phyloP scores from a whole-genome alignment of 2,113 vertebrate species.

The Zapus hudsonius region DNA sequence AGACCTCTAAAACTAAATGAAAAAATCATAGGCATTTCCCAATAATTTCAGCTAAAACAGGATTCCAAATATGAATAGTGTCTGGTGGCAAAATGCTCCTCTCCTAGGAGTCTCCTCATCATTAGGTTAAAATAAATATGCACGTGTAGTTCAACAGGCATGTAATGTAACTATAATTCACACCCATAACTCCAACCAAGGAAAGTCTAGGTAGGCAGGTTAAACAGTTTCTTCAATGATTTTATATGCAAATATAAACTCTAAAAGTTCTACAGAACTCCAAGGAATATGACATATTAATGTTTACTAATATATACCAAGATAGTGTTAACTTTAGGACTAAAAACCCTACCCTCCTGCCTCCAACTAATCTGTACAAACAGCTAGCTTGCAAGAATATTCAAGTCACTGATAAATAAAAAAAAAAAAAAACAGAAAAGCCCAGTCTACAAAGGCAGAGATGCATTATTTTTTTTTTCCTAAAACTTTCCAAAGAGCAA shows the following conservation, averaged over 20 bases:
- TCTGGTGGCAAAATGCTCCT: neutral
- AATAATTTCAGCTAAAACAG: constrained; percentile 43
- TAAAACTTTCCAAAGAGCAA: neutral
- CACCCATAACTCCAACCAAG: neutral
- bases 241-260: constrained; percentile 18
- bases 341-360: neutral
- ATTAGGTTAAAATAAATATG: neutral
- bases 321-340: neutral
- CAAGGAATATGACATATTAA: neutral
- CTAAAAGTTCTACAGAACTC: neutral
- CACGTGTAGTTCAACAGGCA: neutral
- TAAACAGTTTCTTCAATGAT: constrained; percentile 21
- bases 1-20: constrained; percentile 34
- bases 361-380: neutral
- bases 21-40: constrained; percentile 8
- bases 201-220: neutral
- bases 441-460: neutral
- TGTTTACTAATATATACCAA: neutral
- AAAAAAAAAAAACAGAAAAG: too few relatives aligned
- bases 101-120: neutral
- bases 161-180: neutral
- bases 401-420: neutral
- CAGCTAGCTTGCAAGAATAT: neutral
- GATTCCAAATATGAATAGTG: neutral
- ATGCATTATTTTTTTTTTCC: neutral